phyloP scores from a whole-genome alignment of 1,140 invertebrate genomes.

The Drosophila mauritiana region DNA sequence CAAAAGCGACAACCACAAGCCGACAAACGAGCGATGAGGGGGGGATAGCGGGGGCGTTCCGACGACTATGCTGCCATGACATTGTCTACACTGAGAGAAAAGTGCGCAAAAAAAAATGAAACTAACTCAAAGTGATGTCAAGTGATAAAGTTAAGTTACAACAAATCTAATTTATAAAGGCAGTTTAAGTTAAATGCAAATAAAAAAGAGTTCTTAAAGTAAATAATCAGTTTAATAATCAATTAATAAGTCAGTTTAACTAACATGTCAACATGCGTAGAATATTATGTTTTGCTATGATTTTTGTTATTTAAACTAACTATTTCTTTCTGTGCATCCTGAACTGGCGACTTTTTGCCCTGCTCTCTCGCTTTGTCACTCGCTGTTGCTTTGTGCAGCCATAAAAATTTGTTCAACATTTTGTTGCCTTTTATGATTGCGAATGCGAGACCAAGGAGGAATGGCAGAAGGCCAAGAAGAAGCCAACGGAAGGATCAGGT shows the following conservation, averaged over 20 bases:
- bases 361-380: constrained; percentile 30
- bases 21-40: neutral
- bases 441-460: constrained; percentile 1
- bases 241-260: too few relatives aligned
- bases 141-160: too few relatives aligned
- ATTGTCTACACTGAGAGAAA: constrained; percentile 20
- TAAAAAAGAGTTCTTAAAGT: too few relatives aligned
- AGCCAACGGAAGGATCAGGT: constrained; percentile 15
- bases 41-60: neutral
- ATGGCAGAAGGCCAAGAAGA: neutral
- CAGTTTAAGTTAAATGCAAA: too few relatives aligned
- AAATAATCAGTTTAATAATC: too few relatives aligned
- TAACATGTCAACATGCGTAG: too few relatives aligned
- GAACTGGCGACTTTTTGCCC: constrained; percentile 26
- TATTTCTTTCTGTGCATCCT: constrained; percentile 1
- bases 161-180: too few relatives aligned
- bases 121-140: too few relatives aligned
- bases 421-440: constrained; percentile 59
- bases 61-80: constrained; percentile 33
- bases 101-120: neutral
- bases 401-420: constrained; percentile 60
- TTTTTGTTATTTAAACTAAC: too few relatives aligned
- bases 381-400: constrained; percentile 42
- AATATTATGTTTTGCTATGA: too few relatives aligned
- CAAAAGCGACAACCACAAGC: constrained; percentile 54